Conservation (phyloP, 2,888 invertebrate genomes). For the Acronicta leporina region DNA sequence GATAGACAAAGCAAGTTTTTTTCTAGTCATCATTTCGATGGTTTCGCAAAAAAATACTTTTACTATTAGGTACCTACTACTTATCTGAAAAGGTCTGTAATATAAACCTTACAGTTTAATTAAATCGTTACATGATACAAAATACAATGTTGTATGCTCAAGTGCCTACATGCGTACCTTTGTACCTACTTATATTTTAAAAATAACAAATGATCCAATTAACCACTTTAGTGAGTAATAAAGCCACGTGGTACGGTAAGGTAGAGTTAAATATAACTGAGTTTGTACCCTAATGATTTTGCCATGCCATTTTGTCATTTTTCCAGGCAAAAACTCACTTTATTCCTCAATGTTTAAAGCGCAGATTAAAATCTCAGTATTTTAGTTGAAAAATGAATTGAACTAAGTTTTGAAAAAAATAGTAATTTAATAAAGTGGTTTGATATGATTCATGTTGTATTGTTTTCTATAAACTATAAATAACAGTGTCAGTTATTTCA, state of each 20-base stretch:
- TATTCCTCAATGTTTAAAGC: background rate
- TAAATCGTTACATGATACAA: no score
- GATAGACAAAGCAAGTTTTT: constrained; percentile 7
- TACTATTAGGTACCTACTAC: no score
- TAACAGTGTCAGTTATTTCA: no score
- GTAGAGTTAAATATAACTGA: constrained; percentile 65
- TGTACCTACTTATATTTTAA: constrained; percentile 27
- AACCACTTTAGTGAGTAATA: constrained; percentile 63
- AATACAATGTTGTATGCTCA: no score
- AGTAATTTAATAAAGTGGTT: constrained; percentile 3
- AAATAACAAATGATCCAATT: constrained; percentile 62
- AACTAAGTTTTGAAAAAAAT: constrained; percentile 21
- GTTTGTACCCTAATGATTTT: constrained; percentile 57
- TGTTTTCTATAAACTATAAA: constrained; percentile 1
- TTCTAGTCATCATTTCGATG: constrained; percentile 10
- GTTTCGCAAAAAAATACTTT: constrained; percentile 14
- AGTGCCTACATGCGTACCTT: background rate
- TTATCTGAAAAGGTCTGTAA: no score
- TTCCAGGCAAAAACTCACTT: constrained; percentile 18
- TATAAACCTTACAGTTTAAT: no score
- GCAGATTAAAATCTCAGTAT: constrained; percentile 2
- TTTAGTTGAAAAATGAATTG: constrained; percentile 25
- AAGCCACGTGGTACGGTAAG: constrained; percentile 52
- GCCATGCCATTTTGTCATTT: constrained; percentile 7
- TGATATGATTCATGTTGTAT: constrained; percentile 14